phyloP scores from a whole-genome alignment of 2,113 vertebrate species.

The Sceloporus undulatus region DNA sequence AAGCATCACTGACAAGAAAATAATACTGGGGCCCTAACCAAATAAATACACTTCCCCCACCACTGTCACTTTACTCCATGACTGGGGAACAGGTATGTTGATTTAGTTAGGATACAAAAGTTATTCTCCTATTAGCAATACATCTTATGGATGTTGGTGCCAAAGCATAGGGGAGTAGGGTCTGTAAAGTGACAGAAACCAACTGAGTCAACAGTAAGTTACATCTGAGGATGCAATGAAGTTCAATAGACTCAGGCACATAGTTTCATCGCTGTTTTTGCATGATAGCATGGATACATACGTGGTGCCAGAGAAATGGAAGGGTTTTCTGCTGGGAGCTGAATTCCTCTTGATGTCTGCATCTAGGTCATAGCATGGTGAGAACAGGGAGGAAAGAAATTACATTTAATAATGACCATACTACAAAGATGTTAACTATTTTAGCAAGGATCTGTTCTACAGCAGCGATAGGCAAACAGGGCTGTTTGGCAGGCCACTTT shows the following conservation, averaged over 20 bases:
- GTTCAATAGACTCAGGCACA: too few species aligned
- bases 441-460: neutral
- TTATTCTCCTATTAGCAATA: neutral
- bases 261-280: too few species aligned
- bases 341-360: constrained; percentile 88
- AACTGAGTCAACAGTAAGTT: too few species aligned
- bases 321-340: constrained; percentile 80
- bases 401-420: constrained; percentile 21
- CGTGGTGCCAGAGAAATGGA: constrained; percentile 87
- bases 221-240: too few species aligned
- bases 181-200: neutral
- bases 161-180: too few species aligned
- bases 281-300: constrained; percentile 72
- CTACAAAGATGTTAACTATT: neutral
- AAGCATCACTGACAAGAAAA: neutral
- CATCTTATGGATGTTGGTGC: too few species aligned
- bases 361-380: constrained; percentile 81
- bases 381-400: constrained; percentile 20
- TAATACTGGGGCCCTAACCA: neutral
- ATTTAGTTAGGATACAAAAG: neutral
- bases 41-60: neutral
- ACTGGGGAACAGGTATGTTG: too few species aligned
- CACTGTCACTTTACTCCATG: neutral
- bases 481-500: neutral
- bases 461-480: neutral